phyloP scores from a whole-genome alignment of 2,888 invertebrate species.

The Melitaea athalia region DNA sequence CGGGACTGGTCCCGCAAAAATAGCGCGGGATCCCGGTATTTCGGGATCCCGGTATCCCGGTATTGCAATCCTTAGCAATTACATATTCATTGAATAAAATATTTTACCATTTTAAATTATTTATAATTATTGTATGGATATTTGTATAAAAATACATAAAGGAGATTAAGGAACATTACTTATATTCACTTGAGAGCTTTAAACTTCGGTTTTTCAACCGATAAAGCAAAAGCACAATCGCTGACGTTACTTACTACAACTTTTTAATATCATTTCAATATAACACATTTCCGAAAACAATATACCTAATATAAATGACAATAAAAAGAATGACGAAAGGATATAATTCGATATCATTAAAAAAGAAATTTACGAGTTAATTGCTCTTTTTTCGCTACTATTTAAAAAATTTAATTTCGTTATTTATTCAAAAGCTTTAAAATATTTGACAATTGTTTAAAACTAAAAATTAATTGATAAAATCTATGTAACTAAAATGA shows the following conservation, averaged over 20 bases:
- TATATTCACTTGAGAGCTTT: not conserved
- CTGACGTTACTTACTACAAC: not conserved
- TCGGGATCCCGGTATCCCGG: too few relatives aligned
- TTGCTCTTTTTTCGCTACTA: too few relatives aligned
- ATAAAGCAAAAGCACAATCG: not conserved
- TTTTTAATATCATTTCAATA: not conserved
- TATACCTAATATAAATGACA: not conserved
- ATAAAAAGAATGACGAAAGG: not conserved
- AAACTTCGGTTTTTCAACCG: not conserved
- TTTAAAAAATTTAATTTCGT: too few relatives aligned
- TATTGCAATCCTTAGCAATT: too few relatives aligned
- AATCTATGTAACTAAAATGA: not conserved
- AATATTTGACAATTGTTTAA: not conserved
- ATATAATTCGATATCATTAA: too few relatives aligned
- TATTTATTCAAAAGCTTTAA: not conserved
- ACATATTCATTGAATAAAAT: not conserved
- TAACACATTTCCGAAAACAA: not conserved
- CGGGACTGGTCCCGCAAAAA: too few relatives aligned
- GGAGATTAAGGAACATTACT: slow-evolving; percentile 6
- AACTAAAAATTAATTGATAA: not conserved
- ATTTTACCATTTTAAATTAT: too few relatives aligned
- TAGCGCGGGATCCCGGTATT: too few relatives aligned
- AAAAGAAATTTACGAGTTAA: too few relatives aligned
- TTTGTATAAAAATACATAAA: not conserved
- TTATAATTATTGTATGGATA: not conserved